Percentiles rank a stretch among this genome's conserved stretches.
Conservation (phyloP, 2,888 invertebrate genomes). For the Macrophya annulata region DNA sequence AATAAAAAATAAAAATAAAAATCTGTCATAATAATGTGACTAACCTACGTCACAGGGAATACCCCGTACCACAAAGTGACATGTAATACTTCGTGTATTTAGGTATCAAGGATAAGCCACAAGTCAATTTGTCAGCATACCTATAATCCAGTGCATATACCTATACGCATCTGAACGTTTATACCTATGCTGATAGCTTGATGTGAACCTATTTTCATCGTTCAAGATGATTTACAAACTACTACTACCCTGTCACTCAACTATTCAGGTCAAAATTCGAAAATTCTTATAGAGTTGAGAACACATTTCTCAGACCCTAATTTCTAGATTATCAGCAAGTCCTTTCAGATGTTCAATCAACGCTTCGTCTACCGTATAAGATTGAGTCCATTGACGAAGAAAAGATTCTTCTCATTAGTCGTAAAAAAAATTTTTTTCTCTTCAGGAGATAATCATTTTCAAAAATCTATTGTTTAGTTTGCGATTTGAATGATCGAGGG, state of each 20-base stretch:
- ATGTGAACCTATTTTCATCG: constrained; percentile 24
- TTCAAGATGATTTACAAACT: constrained; percentile 19
- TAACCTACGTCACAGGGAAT: background rate
- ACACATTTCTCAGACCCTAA: background rate
- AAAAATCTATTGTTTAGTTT: background rate
- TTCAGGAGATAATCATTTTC: background rate
- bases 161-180: constrained; percentile 14
- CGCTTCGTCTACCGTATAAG: background rate
- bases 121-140: background rate
- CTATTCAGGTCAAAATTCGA: constrained; percentile 22
- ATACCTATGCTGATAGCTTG: constrained; percentile 25
- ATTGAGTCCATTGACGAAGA: background rate
- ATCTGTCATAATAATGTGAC: background rate
- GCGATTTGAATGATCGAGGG: background rate
- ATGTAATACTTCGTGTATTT: background rate
- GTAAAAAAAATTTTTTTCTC: background rate
- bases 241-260: background rate
- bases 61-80: background rate
- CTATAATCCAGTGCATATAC: background rate
- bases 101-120: background rate
- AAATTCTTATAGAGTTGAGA: background rate
- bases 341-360: background rate
- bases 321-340: background rate
- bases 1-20: background rate
- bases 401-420: too few species aligned